phyloP scores from a whole-genome alignment of 2,888 invertebrate genomes.

The Drosophila demipolita region DNA sequence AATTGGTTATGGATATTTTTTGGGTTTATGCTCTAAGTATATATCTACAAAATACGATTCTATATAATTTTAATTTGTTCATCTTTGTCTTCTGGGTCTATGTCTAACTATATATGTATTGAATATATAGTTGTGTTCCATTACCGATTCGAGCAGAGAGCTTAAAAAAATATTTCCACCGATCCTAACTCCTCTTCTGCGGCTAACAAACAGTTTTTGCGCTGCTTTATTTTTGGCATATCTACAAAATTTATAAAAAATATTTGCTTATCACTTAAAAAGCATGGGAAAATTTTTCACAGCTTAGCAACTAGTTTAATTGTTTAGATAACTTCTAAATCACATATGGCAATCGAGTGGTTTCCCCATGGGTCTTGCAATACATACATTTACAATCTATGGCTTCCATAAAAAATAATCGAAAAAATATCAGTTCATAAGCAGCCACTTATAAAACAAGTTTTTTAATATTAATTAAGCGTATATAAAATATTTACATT shows the following conservation, averaged over 20 bases:
- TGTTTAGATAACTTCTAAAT: conserved; percentile 50
- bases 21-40: conserved; percentile 47
- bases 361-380: conserved; percentile 65
- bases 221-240: conserved; percentile 38
- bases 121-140: conserved; percentile 17
- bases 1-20: conserved; percentile 48
- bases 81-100: conserved; percentile 26
- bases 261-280: background rate
- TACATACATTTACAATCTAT: conserved; percentile 43
- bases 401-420: conserved; percentile 55
- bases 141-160: conserved; percentile 27
- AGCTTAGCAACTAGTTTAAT: conserved; percentile 61
- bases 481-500: conserved; percentile 30
- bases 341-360: conserved; percentile 66
- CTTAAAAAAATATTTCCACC: conserved; percentile 3
- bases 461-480: conserved; percentile 33
- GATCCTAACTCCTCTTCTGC: conserved; percentile 52
- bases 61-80: conserved; percentile 27
- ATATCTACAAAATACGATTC: conserved; percentile 31
- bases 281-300: conserved; percentile 68
- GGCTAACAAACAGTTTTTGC: conserved; percentile 73
- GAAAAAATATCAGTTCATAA: conserved; percentile 42
- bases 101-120: conserved; percentile 19
- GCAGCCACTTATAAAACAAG: conserved; percentile 56
- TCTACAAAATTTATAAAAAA: background rate